Evolutionary conservation across 2,113 vertebrate genomes (phyloP).

Genomic region (Corythoichthys haematopterus): DNA sequence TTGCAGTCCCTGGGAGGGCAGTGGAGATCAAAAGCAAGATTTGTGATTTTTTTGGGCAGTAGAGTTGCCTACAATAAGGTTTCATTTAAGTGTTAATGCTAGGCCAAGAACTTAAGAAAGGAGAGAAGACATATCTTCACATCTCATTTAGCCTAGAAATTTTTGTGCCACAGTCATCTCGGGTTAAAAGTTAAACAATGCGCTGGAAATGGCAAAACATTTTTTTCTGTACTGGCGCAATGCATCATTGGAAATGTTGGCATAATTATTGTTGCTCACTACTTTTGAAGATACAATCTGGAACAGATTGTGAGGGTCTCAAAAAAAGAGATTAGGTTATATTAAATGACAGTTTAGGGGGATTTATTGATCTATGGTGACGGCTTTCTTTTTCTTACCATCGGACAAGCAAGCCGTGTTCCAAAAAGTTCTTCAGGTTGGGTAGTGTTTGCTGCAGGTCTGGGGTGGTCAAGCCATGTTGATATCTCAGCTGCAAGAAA

Average conservation of each 20-base stretch:
- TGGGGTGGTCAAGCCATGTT: conserved; percentile 91
- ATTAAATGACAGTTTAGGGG: not conserved
- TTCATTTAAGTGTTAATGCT: conserved; percentile 45
- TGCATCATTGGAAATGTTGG: too few relatives aligned
- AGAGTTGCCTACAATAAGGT: conserved; percentile 32
- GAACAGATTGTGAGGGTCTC: too few relatives aligned
- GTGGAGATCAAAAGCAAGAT: conserved; percentile 52
- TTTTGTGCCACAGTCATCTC: too few relatives aligned
- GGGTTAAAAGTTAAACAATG: too few relatives aligned
- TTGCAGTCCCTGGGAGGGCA: conserved; percentile 52
- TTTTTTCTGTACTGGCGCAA: too few relatives aligned
- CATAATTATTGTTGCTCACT: too few relatives aligned
- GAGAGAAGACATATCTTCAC: not conserved
- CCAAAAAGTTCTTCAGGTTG: conserved; percentile 95
- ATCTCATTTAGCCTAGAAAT: not conserved
- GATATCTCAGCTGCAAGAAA: conserved; percentile 86
- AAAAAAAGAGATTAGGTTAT: too few relatives aligned
- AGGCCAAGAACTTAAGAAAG: conserved; percentile 31
- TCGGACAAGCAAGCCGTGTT: conserved; percentile 90
- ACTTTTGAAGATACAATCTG: too few relatives aligned
- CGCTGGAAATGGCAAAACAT: too few relatives aligned
- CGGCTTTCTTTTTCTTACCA: conserved; percentile 76
- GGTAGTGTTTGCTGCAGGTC: conserved; percentile 95
- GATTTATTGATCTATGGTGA: not conserved
- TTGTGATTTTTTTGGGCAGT: conserved; percentile 40